A percentile compares a stretch with the other conserved stretches of the same genome.
Conservation (phyloP, 2,888 invertebrate genomes). For the Brachynemurus nebulosus region DNA sequence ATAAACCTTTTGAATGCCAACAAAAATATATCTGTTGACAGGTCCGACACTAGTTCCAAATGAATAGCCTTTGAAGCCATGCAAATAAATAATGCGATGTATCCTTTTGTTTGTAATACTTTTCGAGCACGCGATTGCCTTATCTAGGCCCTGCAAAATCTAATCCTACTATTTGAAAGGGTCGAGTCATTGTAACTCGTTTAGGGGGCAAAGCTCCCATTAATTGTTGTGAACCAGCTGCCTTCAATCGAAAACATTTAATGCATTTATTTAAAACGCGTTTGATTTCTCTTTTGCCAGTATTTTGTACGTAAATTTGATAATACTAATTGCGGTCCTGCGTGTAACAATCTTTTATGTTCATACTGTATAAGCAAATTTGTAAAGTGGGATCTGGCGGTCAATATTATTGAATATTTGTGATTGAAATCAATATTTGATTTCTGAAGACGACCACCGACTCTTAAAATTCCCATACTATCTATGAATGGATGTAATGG, state of each 20-base stretch:
- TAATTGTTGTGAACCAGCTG: no score
- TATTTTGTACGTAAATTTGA: background rate
- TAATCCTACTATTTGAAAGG: background rate
- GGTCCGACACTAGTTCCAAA: no score
- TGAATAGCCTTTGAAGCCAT: background rate
- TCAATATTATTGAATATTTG: no score
- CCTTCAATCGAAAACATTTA: background rate
- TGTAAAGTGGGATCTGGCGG: no score
- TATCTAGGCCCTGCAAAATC: no score
- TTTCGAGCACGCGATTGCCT: no score
- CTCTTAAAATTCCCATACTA: constrained; percentile 1
- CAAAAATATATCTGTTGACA: no score
- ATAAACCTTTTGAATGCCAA: no score
- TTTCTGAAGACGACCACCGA: constrained; percentile 2
- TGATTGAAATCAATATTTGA: no score
- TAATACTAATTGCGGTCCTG: no score
- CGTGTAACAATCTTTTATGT: no score
- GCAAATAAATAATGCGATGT: background rate
- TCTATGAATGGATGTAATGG: constrained; percentile 6
- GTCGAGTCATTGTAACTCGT: background rate
- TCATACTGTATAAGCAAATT: no score
- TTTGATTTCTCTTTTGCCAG: background rate
- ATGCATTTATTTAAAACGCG: background rate
- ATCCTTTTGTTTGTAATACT: background rate
- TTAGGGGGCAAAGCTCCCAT: background rate